A percentile compares a stretch with the other conserved stretches of the same genome.
phyloP scores from a whole-genome alignment of 2,888 invertebrate genomes.

The Heliconius hortense region DNA sequence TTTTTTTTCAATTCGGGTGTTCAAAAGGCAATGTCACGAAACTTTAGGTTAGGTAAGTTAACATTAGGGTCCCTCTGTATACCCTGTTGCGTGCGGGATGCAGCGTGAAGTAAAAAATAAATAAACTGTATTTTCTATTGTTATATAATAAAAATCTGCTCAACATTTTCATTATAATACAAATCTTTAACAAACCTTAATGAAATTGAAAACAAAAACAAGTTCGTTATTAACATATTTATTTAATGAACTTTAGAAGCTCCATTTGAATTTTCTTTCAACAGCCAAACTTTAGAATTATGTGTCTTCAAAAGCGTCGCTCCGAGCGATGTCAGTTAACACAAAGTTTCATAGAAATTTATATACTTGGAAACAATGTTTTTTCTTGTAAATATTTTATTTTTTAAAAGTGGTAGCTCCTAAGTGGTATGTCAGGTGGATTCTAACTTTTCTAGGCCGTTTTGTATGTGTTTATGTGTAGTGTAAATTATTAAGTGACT shows the following conservation, averaged over 20 bases:
- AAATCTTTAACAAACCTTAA: background rate
- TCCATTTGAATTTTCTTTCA: conserved; percentile 1
- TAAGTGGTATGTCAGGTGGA: background rate
- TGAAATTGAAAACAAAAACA: background rate
- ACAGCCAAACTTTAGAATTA: background rate
- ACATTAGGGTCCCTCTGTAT: no score
- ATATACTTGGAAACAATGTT: background rate
- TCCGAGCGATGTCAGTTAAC: background rate
- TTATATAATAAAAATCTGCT: background rate
- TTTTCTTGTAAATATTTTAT: conserved; percentile 27
- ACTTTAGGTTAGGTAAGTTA: no score
- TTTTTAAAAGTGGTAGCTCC: conserved; percentile 28
- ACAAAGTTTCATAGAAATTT: conserved; percentile 10
- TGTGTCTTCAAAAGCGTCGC: conserved; percentile 5
- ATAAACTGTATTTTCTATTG: no score
- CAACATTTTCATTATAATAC: background rate
- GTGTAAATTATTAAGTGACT: conserved; percentile 23
- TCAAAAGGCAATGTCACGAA: no score
- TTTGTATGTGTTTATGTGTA: conserved; percentile 20
- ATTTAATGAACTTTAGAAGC: background rate
- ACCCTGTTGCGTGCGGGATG: no score
- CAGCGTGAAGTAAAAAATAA: no score
- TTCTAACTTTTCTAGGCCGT: conserved; percentile 32
- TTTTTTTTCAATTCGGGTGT: no score
- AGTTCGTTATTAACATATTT: background rate